A percentile compares a stretch with the other conserved stretches of the same genome.
phyloP scores from a whole-genome alignment of 2,113 vertebrate genomes.

The Microcebus lehilahytsara region DNA sequence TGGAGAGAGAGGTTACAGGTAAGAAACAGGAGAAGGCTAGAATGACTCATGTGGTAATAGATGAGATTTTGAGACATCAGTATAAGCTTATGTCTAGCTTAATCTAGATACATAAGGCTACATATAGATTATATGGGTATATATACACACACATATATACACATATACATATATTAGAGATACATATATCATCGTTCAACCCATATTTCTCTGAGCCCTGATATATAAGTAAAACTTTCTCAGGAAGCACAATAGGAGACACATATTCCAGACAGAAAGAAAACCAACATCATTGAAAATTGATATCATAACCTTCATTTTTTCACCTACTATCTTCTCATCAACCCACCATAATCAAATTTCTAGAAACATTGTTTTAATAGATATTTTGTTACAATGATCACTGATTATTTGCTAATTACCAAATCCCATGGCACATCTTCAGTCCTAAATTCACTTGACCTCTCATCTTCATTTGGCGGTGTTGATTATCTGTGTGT shows the following conservation, averaged over 20 bases:
- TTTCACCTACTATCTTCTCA: background rate
- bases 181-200: background rate
- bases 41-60: background rate
- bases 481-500: background rate
- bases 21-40: background rate
- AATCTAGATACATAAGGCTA: background rate
- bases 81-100: background rate
- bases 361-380: background rate
- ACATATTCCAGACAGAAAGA: background rate
- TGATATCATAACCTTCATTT: background rate
- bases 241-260: background rate
- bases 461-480: background rate
- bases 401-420: background rate
- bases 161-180: background rate
- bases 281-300: background rate
- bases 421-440: background rate
- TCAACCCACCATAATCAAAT: background rate
- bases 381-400: background rate
- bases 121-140: background rate
- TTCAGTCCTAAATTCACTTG: background rate
- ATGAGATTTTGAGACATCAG: background rate
- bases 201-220: background rate
- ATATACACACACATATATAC: background rate
- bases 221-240: too few species aligned
- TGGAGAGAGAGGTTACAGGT: background rate